Percentiles rank a stretch among this genome's conserved stretches.
Conservation (phyloP, 2,888 invertebrate species). For the Xylocampa areola region DNA sequence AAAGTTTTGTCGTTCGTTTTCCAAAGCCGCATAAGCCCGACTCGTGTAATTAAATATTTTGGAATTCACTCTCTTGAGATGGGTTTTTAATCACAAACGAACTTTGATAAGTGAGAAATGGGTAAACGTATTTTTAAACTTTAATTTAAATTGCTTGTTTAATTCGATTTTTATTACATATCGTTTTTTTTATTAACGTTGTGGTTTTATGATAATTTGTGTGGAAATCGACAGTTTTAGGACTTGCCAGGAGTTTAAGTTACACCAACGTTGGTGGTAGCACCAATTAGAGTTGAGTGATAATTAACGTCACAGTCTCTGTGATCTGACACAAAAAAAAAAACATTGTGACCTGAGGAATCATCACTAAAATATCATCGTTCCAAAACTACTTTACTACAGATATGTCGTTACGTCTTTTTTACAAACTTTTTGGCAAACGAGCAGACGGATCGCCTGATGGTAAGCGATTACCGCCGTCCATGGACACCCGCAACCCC, state of each 20-base stretch:
- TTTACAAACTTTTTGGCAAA: no score
- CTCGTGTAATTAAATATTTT: constrained; percentile 61
- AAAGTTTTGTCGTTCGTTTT: constrained; percentile 61
- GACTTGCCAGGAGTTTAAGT: not conserved
- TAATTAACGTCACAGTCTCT: no score
- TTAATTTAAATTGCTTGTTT: constrained; percentile 52
- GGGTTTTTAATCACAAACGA: constrained; percentile 56
- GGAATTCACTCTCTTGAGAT: constrained; percentile 49
- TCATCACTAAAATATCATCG: no score
- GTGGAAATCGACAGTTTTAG: constrained; percentile 31
- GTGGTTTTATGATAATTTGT: constrained; percentile 39
- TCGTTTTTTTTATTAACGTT: constrained; percentile 33
- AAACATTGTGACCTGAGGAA: no score
- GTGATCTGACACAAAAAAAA: no score
- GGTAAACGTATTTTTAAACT: constrained; percentile 33
- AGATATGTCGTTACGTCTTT: no score
- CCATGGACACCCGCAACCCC: no score
- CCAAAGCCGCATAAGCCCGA: constrained; percentile 40
- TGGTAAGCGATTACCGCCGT: no score
- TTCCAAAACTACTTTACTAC: no score
- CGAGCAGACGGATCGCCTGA: no score
- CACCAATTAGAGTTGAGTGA: no score
- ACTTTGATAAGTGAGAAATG: constrained; percentile 51
- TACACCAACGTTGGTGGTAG: no score
- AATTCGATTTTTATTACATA: constrained; percentile 50